A percentile compares a stretch with the other conserved stretches of the same genome.
Evolutionary conservation across 2,113 vertebrate genomes (phyloP).

Genomic region (Etia nguti): DNA sequence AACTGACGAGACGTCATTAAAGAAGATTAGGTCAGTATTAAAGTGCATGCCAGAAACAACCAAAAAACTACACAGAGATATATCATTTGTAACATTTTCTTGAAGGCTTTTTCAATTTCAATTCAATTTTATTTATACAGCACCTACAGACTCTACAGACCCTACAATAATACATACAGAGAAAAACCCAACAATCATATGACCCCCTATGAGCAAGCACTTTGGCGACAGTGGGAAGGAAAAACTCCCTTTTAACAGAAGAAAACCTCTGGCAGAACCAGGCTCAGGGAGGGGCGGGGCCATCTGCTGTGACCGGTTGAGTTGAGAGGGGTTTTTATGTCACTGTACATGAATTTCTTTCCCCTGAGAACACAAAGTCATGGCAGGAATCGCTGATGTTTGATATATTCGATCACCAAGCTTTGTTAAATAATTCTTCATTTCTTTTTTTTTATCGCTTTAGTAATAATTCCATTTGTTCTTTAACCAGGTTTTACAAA

Average conservation of each 20-base stretch:
- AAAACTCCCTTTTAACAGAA: not conserved
- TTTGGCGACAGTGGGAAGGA: not conserved
- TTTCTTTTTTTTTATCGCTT: not conserved
- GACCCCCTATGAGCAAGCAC: not conserved
- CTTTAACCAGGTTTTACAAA: not conserved
- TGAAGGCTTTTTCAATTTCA: not conserved
- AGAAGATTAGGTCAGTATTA: not conserved
- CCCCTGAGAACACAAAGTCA: not conserved
- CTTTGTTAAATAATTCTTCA: not conserved
- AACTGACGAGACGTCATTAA: not conserved
- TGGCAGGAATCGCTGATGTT: not conserved
- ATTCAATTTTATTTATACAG: not conserved
- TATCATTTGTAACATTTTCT: not conserved
- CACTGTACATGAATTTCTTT: not conserved
- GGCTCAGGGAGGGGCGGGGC: not conserved
- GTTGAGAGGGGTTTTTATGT: not conserved
- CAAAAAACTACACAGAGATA: not conserved
- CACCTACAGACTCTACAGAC: not conserved
- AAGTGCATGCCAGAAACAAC: not conserved
- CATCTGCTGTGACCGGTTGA: rapidly evolving
- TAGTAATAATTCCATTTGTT: not conserved
- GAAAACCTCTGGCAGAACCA: rapidly evolving
- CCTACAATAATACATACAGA: not conserved
- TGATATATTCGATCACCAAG: not conserved
- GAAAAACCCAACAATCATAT: not conserved